Conservation (phyloP, 53 echinoderm and acorn worm species). For the Glandiceps talaboti region DNA sequence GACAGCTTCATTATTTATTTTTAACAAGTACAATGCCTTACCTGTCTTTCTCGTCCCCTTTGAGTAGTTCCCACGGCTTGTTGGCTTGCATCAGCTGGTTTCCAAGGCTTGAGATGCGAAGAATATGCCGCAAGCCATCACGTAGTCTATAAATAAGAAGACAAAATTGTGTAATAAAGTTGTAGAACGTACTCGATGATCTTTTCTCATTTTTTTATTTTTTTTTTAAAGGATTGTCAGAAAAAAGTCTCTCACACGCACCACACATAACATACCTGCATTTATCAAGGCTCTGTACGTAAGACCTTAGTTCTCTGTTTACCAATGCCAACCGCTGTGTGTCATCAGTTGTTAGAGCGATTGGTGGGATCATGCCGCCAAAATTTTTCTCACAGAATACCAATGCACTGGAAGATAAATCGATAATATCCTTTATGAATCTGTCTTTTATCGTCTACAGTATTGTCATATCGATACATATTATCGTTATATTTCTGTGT, state of each 20-base stretch:
- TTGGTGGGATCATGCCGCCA: conserved; percentile 43
- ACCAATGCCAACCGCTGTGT: conserved; percentile 55
- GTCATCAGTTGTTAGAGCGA: conserved; percentile 49
- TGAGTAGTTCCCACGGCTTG: conserved; percentile 86
- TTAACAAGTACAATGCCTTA: no score
- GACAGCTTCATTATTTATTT: no score
- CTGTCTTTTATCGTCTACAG: no score
- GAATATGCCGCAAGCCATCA: conserved; percentile 66
- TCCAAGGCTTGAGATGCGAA: conserved; percentile 82
- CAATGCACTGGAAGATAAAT: conserved; percentile 53
- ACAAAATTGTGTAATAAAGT: no score
- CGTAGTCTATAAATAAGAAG: conserved; percentile 48
- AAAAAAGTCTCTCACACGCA: no score
- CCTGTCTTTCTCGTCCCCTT: conserved; percentile 73
- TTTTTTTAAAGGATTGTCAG: no score
- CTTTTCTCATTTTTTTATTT: no score
- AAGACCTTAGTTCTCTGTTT: conserved; percentile 45
- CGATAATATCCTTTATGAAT: no score
- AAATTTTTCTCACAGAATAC: conserved; percentile 84
- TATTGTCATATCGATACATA: no score
- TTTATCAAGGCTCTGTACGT: conserved; percentile 24
- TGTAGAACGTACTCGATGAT: no score
- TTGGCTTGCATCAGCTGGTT: conserved; percentile 88
- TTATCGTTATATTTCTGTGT: no score
- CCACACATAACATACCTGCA: conserved; percentile 58